Evolutionary conservation across 1,140 invertebrate genomes (phyloP).

Genomic region (Triops longicaudatus): DNA sequence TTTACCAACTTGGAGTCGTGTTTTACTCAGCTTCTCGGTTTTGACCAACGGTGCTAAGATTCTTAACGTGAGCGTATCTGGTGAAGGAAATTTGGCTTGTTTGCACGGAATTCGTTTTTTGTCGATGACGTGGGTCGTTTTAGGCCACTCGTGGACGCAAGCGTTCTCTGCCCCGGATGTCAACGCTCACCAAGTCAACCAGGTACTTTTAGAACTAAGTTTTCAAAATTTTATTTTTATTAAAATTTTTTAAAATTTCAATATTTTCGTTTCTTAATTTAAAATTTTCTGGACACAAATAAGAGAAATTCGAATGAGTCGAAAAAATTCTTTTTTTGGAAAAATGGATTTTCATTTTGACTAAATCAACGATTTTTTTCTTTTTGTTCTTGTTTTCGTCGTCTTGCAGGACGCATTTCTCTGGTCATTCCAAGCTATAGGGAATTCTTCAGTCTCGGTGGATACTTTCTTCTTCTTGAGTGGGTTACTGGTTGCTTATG

Average conservation of each 20-base stretch:
- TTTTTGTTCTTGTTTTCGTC: no score
- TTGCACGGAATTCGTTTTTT: conserved; percentile 72
- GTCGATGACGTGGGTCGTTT: conserved; percentile 86
- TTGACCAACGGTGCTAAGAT: conserved; percentile 17
- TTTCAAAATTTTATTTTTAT: no score
- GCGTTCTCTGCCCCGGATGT: conserved; percentile 11
- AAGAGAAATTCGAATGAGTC: no score
- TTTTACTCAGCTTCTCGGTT: conserved; percentile 18
- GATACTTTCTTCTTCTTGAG: conserved; percentile 19
- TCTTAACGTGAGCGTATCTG: conserved; percentile 38
- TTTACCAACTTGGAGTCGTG: neutral
- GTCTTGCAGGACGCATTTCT: conserved; percentile 4
- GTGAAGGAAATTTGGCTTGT: conserved; percentile 63
- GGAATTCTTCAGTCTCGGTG: neutral
- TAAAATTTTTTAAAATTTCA: no score
- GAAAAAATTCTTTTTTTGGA: no score
- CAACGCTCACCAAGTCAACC: neutral
- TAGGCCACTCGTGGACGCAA: conserved; percentile 63
- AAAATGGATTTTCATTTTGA: neutral
- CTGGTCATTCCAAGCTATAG: conserved; percentile 18
- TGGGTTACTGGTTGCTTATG: conserved; percentile 27
- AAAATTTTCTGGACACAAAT: no score
- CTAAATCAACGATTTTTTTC: neutral
- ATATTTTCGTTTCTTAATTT: no score
- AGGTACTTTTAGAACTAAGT: neutral